Percentiles rank a stretch among this genome's conserved stretches.
phyloP scores from a whole-genome alignment of 2,888 invertebrate species.

The Bugula neritina region DNA sequence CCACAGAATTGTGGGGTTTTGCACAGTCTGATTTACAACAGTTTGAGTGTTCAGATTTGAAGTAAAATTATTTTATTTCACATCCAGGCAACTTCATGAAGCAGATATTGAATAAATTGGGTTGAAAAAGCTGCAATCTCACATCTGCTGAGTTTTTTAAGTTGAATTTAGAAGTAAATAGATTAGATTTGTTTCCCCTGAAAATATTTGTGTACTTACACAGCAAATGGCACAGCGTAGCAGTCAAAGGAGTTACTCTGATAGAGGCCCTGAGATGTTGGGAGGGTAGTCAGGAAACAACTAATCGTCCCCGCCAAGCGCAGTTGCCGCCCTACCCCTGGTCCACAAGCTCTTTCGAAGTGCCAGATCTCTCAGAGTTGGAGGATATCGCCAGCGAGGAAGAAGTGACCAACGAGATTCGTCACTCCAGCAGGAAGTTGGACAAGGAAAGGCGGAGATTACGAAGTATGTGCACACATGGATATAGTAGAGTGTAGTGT shows the following conservation, averaged over 20 bases:
- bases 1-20: too few species aligned
- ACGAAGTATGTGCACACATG: background rate
- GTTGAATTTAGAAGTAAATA: too few species aligned
- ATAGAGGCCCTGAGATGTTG: slow-evolving; percentile 24
- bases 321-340: slow-evolving; percentile 4
- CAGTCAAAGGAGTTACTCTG: slow-evolving; percentile 71
- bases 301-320: slow-evolving; percentile 17
- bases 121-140: too few species aligned
- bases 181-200: too few species aligned
- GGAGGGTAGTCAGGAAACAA: slow-evolving; percentile 24
- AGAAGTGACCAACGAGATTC: slow-evolving; percentile 14
- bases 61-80: too few species aligned
- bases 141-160: too few species aligned
- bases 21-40: too few species aligned
- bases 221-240: slow-evolving; percentile 77
- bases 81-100: too few species aligned
- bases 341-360: background rate
- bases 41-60: too few species aligned
- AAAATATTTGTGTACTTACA: too few species aligned
- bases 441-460: background rate
- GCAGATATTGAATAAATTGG: too few species aligned
- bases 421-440: background rate
- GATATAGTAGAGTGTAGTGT: too few species aligned
- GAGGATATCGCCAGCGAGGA: background rate
- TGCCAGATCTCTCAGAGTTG: background rate